Evolutionary conservation across 1,140 invertebrate genomes (phyloP), one percentile per base, ranked within the genome.

Genomic region (Nasonia longicornis): DNA sequence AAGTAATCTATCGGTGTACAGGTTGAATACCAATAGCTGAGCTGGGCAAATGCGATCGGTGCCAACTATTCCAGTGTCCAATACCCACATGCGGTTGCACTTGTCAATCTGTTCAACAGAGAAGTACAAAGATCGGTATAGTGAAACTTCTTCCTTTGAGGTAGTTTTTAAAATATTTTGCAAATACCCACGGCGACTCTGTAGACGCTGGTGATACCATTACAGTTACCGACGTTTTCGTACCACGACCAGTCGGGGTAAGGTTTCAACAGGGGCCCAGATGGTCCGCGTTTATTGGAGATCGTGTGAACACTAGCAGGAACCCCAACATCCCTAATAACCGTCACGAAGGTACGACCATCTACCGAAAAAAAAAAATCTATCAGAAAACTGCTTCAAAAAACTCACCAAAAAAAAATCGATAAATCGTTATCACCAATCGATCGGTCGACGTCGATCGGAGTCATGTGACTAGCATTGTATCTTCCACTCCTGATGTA

Each of bases 21-120:
- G 85, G 84, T 91, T 86, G 77, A 92, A 92, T 0, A 89, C 87
- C 6, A 92, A 82, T 0, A 92, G 80, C 80, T 92, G 88, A 0
- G 91, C 89, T 0, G 88, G 88, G 79, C 91, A 92, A 10, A 86
- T 74, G 52, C 87, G 85, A 0, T 80, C 79, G 1, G 89, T 86
- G 0, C 87, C 90, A 16, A 91, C 90, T 79, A 88, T 90, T 29
- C 91, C 92, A 0, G 89, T 73, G 73, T 92, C 91, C 85, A 92
- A 87, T 20, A 92, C 89, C 91, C 91, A 92, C 22, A 92, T 76
- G 10, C 90, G 87, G 71, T 90, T 87, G 82, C 90, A 92, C 77
- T 86, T 85, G 77, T 92, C 91, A 8, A 91, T 90, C 84, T 85
- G 66, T 16, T 8, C 8, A 74, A 76, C 52, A 7, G 20, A 48